Conservation (phyloP, 2,888 invertebrate species). For the Sphaerophoria taeniata region DNA sequence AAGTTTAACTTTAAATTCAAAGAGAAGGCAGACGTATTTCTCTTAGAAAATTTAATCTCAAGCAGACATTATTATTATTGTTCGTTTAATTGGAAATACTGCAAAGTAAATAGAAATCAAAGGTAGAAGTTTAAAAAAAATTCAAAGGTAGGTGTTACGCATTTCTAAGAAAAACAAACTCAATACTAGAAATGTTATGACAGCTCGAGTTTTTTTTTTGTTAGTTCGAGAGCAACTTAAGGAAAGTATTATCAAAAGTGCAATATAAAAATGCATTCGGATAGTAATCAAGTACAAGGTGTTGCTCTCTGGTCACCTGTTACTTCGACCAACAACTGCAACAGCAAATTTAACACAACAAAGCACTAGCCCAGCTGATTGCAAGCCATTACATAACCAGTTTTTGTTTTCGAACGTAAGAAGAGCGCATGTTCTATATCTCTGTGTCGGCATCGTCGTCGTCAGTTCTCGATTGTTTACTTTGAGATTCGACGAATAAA, state of each 20-base stretch:
- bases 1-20: not conserved
- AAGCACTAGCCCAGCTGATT: slow-evolving; percentile 38
- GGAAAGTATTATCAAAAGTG: not conserved
- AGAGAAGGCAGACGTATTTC: slow-evolving; percentile 2
- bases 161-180: too few relatives aligned
- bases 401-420: slow-evolving; percentile 6
- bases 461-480: not conserved
- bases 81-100: too few relatives aligned
- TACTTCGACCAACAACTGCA: slow-evolving; percentile 3
- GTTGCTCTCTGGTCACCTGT: slow-evolving; percentile 53
- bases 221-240: not conserved
- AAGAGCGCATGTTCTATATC: slow-evolving; percentile 27
- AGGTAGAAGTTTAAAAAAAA: too few relatives aligned
- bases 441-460: slow-evolving; percentile 9
- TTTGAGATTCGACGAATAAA: not conserved
- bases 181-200: too few relatives aligned
- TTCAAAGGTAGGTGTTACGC: too few relatives aligned
- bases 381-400: slow-evolving; percentile 42
- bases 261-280: not conserved
- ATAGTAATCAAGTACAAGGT: slow-evolving; percentile 18
- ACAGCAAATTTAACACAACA: not conserved
- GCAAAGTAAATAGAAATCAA: too few relatives aligned
- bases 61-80: too few relatives aligned
- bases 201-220: too few relatives aligned
- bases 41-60: not conserved